Percentiles rank a stretch among this genome's conserved stretches.
Evolutionary conservation across 2,888 invertebrate species (phyloP).

Genomic region (Lycocerus yunnanus): DNA sequence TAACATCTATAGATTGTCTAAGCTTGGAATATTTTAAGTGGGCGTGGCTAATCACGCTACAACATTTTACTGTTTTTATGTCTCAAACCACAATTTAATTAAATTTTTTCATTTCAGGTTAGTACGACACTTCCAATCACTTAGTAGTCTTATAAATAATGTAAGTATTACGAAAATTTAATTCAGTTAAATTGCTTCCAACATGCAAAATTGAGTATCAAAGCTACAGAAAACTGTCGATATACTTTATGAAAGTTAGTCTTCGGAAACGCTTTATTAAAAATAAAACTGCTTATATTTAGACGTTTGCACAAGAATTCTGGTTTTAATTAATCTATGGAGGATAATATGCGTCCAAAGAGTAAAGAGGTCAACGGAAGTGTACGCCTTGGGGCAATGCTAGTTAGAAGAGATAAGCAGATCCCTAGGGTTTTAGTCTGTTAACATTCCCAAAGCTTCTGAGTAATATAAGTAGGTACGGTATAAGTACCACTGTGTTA

Average conservation of each 20-base stretch:
- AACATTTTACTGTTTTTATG: not conserved
- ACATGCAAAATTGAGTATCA: not conserved
- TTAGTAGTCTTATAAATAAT: not conserved
- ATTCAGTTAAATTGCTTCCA: not conserved
- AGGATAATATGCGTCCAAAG: conserved; percentile 19
- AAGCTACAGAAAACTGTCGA: not conserved
- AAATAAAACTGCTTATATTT: not conserved
- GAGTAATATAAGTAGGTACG: conserved; percentile 12
- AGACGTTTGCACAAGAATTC: conserved; percentile 8
- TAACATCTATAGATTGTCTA: not conserved
- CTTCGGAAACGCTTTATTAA: not conserved
- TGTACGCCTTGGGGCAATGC: conserved; percentile 23
- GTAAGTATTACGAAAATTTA: not conserved
- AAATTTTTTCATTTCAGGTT: not conserved
- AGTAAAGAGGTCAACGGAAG: conserved; percentile 28
- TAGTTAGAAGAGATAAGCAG: conserved; percentile 30
- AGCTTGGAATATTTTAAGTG: not conserved
- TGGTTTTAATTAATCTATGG: conserved; percentile 25
- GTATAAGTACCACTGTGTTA: conserved; percentile 8
- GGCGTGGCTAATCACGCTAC: not conserved
- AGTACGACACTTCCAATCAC: not conserved
- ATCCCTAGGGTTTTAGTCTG: conserved; percentile 31
- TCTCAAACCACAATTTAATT: not conserved
- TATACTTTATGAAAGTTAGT: not conserved
- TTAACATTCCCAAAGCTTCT: conserved; percentile 30